Evolutionary conservation across 1,140 invertebrate genomes (phyloP), one percentile per base, ranked within the genome.

Genomic region (Drosophila nannoptera): DNA sequence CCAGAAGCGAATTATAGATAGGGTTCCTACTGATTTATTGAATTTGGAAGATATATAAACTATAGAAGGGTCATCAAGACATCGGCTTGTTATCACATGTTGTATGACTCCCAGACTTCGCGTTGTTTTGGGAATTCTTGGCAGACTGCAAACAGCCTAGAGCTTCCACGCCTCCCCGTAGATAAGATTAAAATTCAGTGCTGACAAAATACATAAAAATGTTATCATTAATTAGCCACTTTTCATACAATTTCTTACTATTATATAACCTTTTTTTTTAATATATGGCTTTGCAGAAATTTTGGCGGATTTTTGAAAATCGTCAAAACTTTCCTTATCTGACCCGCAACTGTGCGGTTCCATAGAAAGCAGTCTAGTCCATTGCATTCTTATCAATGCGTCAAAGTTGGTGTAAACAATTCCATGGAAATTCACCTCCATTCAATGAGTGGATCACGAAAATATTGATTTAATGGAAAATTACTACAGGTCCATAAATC

Each of bases 181-280:
- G 77, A 78, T 78, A 72, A 78, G 77, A 78, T 78, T 69, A 65
- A 38, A 53, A 75, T 72, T 67, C 67, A 58, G n/a, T 48, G 56
- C 36, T 31, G 8, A 31, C 53, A 46, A 76, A 43, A 43, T n/a
- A 59, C 43, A 63, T 22, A 22, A 22, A 22, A 22, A 22, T 22
- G 38, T 46, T 65, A 60, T 33, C 56, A 48, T 48, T 22, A 53
- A 61, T 66, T 62, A 42, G 32, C 56, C 22, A 66, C 32, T 61
- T 46, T 70, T 70, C 65, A 40, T 64, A 59, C 64, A 32, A 43
- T 45, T 68, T 53, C 14, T 56, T 36, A 36, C 33, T 45, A 11
- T 62, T 54, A n/a, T 45, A 60, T 14, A 75, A 29, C n/a, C n/a
- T 61, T 64, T 45, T 60, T 61, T 56, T 64, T 50, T 33, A 48